A percentile compares a stretch with the other conserved stretches of the same genome.
These are phyloP conservation scores for Apocheima hispidaria DNA, from an alignment of 2,888 invertebrate species.

Conservation along the genomic window DNA sequence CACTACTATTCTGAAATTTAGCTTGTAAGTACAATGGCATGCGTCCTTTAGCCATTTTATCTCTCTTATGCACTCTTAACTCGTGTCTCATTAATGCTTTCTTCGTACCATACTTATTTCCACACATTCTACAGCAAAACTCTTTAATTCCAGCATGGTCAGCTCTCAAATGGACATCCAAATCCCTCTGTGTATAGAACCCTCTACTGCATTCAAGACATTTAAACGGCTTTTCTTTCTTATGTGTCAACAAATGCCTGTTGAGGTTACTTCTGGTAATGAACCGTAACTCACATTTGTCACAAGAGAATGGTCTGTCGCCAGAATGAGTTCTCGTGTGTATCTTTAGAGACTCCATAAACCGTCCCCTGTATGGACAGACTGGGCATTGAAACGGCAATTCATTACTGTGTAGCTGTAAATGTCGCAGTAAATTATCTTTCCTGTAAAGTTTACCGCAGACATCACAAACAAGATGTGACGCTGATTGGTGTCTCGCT, in stretches of 20 bases:
- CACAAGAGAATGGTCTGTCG: conserved; percentile 67
- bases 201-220: conserved; percentile 65
- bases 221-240: conserved; percentile 62
- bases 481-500: conserved; percentile 52
- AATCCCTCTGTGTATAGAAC: conserved; percentile 63
- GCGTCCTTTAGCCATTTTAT: conserved; percentile 68
- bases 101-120: conserved; percentile 66
- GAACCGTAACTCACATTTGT: conserved; percentile 62
- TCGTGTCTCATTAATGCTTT: conserved; percentile 72
- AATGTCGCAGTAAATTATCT: conserved; percentile 64
- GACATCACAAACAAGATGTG: conserved; percentile 66
- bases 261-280: conserved; percentile 70
- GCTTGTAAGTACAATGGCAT: conserved; percentile 70
- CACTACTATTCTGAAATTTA: conserved; percentile 50
- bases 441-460: conserved; percentile 69
- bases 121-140: conserved; percentile 62
- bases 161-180: conserved; percentile 63
- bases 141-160: conserved; percentile 69
- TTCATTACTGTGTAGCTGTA: conserved; percentile 61
- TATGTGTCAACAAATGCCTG: conserved; percentile 67
- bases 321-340: conserved; percentile 69
- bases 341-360: conserved; percentile 63
- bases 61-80: conserved; percentile 67
- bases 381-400: conserved; percentile 64
- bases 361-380: conserved; percentile 68